Percentiles rank a stretch among this genome's conserved stretches.
Conservation (phyloP, 1,140 invertebrate genomes). For the Ruditapes philippinarum region DNA sequence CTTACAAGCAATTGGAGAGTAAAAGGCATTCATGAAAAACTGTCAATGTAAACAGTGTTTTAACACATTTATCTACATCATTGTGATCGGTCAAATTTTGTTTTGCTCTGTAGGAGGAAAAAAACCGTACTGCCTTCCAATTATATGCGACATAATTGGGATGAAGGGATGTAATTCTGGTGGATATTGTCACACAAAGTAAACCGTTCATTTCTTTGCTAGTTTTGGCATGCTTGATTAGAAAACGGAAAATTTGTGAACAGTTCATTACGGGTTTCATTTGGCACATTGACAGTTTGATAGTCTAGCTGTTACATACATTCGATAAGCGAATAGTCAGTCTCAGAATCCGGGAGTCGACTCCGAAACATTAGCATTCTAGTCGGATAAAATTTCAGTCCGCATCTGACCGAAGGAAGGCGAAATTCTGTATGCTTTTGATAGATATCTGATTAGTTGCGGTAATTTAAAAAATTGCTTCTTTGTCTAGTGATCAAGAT, state of each 20-base stretch:
- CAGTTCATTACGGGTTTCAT: constrained; percentile 14
- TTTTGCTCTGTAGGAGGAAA: constrained; percentile 45
- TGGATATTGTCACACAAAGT: constrained; percentile 53
- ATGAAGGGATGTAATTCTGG: constrained; percentile 39
- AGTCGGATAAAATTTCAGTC: not conserved
- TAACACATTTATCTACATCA: constrained; percentile 48
- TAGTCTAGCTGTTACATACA: constrained; percentile 18
- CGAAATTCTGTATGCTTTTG: not conserved
- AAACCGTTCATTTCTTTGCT: not conserved
- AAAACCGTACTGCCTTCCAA: constrained; percentile 54
- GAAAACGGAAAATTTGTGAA: not conserved
- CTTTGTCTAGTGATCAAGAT: constrained; percentile 25
- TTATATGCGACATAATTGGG: constrained; percentile 44
- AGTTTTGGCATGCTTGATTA: not conserved
- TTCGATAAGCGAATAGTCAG: not conserved
- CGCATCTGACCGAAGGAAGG: not conserved
- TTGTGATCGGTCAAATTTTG: constrained; percentile 35
- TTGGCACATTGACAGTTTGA: constrained; percentile 40
- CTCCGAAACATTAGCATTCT: not conserved
- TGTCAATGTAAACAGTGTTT: constrained; percentile 37
- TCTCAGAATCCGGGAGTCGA: not conserved
- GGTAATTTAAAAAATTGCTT: constrained; percentile 7
- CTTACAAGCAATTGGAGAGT: too few species aligned
- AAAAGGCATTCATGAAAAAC: not conserved
- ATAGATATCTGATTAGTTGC: constrained; percentile 11